Conservation (phyloP, 2,113 vertebrate species). For the Anarhynchus alexandrinus region DNA sequence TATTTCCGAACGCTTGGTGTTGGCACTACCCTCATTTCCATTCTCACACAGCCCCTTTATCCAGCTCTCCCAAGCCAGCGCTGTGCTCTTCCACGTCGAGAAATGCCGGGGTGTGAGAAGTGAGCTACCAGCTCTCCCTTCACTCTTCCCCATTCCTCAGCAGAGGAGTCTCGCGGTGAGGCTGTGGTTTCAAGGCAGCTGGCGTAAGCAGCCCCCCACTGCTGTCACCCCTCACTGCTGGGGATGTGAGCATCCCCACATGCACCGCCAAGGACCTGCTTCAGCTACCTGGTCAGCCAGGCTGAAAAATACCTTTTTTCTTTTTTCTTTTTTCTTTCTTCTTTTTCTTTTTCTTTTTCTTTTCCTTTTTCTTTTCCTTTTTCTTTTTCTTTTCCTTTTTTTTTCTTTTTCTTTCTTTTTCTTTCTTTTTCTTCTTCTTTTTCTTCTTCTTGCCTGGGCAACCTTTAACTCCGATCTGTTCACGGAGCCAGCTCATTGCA, state of each 20-base stretch:
- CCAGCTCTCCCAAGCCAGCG: neutral
- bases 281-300: neutral
- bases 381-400: neutral
- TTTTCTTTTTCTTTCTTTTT: no score
- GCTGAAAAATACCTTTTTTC: neutral
- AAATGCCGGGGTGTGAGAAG: neutral
- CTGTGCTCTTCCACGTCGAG: neutral
- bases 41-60: neutral
- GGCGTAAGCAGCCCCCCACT: neutral
- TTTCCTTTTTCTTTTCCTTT: neutral
- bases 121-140: neutral
- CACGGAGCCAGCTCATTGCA: neutral
- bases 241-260: neutral
- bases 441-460: neutral
- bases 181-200: neutral
- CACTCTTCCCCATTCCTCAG: neutral
- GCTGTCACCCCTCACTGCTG: neutral
- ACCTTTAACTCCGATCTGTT: neutral
- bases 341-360: no score
- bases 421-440: neutral
- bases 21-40: neutral
- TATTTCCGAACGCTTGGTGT: neutral
- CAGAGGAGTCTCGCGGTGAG: neutral
- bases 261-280: neutral
- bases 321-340: neutral